Evolutionary conservation across 2,797 vertebrate species (phyloP), one percentile per base, ranked within the genome.

Genomic region (Lutjanus argentimaculatus): DNA sequence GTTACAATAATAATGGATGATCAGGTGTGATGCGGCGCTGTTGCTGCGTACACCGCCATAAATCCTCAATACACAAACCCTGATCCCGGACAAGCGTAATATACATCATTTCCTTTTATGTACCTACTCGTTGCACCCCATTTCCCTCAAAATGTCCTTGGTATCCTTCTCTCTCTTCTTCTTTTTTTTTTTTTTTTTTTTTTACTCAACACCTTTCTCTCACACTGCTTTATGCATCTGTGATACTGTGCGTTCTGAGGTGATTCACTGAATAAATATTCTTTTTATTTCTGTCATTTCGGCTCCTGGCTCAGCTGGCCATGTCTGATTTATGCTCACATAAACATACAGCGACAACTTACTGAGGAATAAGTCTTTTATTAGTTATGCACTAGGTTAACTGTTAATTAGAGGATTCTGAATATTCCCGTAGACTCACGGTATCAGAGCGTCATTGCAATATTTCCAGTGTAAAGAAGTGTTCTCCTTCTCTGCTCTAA

Each of bases 51-150:
- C 43, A 67, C 71, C 0, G 22, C 80, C 77, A 93, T 94, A 92
- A 94, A 95, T 93, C 91, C 89, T 86, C 25, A 2, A 76, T 73
- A 86, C 84, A 86, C 88, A 91, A 92, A 92, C 75, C 70, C 42
- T 84, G 86, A 93, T 91, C 80, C 80, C 9, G 6, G 42, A 67
- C 85, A 53, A 78, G 77, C 9, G 25, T 93, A 85, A 90, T 80
- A 91, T 91, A 93, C 90, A 93, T 92, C 85, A 92, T 93, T 93
- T 92, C 89, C 91, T 91, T 95, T 94, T 87, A 93, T 89, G 91
- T 69, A 91, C 78, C 92, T 76, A 72, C 79, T 91, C 83, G 87
- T 79, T 90, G 78, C 88, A 89, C 89, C 72, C 78, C 84, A 88
- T 92, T 92, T 91, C 86, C 80, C 82, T 85, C 84, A 77, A 77